Conservation (phyloP, 1,140 invertebrate species). For the Mactra quadrangularis region DNA sequence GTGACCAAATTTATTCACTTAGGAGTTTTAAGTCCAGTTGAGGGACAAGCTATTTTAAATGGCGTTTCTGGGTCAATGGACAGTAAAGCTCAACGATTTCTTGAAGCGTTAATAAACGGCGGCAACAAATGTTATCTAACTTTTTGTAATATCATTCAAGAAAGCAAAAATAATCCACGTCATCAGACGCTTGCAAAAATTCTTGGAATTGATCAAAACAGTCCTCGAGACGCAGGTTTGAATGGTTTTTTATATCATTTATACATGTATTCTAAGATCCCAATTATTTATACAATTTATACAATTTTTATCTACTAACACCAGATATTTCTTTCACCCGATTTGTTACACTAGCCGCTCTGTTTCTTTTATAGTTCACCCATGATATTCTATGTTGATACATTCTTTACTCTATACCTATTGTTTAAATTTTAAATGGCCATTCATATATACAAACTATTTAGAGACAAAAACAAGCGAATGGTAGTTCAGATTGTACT, state of each 20-base stretch:
- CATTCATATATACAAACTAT: too few species aligned
- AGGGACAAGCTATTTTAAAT: slow-evolving; percentile 38
- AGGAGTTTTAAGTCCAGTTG: slow-evolving; percentile 20
- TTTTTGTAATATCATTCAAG: slow-evolving; percentile 52
- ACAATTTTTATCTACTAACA: neutral
- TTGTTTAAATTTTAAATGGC: too few species aligned
- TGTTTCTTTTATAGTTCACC: neutral
- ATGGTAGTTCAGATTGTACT: too few species aligned
- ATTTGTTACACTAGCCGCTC: neutral
- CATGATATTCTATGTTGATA: too few species aligned
- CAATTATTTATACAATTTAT: neutral
- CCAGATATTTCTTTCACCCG: neutral
- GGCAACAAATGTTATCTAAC: slow-evolving; percentile 53
- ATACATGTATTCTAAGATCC: neutral
- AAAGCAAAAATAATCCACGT: slow-evolving; percentile 45
- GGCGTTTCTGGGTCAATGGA: neutral
- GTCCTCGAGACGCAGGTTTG: slow-evolving; percentile 17
- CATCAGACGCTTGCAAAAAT: slow-evolving; percentile 45
- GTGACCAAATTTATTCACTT: slow-evolving; percentile 43
- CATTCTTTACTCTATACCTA: too few species aligned
- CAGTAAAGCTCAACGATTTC: slow-evolving; percentile 44
- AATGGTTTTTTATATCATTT: neutral
- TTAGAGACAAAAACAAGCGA: too few species aligned
- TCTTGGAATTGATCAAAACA: slow-evolving; percentile 18
- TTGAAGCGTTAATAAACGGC: slow-evolving; percentile 34